These are phyloP conservation scores for Benthosema pterotum DNA, from an alignment of 2,797 vertebrate genomes.

Conservation along the genomic window DNA sequence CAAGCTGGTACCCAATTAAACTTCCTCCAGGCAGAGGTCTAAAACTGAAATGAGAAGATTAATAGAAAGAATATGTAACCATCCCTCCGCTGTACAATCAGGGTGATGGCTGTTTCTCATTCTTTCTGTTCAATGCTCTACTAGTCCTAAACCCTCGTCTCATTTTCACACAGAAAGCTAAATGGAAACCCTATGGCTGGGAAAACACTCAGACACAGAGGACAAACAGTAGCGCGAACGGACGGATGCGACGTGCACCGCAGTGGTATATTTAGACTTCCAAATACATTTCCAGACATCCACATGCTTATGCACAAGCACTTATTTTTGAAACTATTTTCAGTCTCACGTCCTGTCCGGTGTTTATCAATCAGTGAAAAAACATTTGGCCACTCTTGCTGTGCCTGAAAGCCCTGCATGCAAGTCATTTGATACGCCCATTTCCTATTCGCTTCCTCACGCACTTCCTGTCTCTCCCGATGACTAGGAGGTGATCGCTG, in stretches of 20 bases:
- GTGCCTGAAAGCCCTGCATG: slow-evolving; percentile 61
- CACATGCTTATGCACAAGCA: slow-evolving; percentile 23
- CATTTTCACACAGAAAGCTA: slow-evolving; percentile 32
- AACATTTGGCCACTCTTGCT: slow-evolving; percentile 68
- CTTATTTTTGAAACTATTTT: slow-evolving; percentile 69
- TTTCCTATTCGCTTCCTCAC: slow-evolving; percentile 78
- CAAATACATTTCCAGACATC: slow-evolving; percentile 61
- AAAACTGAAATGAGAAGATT: slow-evolving; percentile 45
- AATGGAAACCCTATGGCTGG: slow-evolving; percentile 39
- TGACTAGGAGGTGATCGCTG: slow-evolving; percentile 74
- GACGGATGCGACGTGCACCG: slow-evolving; percentile 45
- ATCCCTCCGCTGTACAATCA: slow-evolving; percentile 36
- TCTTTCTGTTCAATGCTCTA: not conserved
- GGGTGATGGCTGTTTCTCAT: slow-evolving; percentile 7
- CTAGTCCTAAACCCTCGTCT: slow-evolving; percentile 3
- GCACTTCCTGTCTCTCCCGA: slow-evolving; percentile 64
- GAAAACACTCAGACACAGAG: slow-evolving; percentile 42
- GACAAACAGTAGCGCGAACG: slow-evolving; percentile 41
- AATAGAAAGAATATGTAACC: slow-evolving; percentile 32
- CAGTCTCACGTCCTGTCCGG: slow-evolving; percentile 62
- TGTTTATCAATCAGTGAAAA: slow-evolving; percentile 66
- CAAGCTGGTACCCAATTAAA: slow-evolving; percentile 55
- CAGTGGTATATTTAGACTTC: slow-evolving; percentile 67
- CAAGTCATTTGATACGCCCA: slow-evolving; percentile 61
- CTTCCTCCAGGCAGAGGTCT: slow-evolving; percentile 24